Evolutionary conservation across 2,797 vertebrate species (phyloP).

Genomic region (Cynodonichthys magdalenae): DNA sequence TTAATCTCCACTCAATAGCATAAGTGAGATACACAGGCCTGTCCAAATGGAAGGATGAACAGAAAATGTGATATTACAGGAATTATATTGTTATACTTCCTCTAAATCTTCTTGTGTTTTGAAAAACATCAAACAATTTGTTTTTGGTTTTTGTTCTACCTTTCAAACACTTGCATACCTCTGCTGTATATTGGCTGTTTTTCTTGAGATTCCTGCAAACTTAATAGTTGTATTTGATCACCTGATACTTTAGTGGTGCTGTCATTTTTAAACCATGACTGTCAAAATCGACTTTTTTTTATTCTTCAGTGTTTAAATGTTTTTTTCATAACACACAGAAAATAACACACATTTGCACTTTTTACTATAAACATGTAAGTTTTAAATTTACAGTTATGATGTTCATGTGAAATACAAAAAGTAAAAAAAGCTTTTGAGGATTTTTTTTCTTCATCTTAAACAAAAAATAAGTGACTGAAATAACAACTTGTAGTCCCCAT

Average conservation of each 20-base stretch:
- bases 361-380: neutral
- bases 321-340: neutral
- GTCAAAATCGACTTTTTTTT: neutral
- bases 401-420: neutral
- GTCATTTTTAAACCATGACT: neutral
- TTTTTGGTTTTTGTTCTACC: no score
- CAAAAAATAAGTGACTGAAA: neutral
- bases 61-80: neutral
- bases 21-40: conserved; percentile 50
- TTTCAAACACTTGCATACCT: neutral
- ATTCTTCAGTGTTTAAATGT: neutral
- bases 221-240: neutral
- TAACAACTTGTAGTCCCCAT: neutral
- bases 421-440: neutral
- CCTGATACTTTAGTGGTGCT: neutral
- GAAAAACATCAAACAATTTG: no score
- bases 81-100: neutral
- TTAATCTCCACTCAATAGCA: conserved; percentile 50
- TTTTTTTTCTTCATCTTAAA: neutral
- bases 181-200: neutral
- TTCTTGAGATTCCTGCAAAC: neutral
- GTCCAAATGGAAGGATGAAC: neutral
- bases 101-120: no score
- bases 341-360: neutral
- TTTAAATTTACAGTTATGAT: neutral